Evolutionary conservation across 2,888 invertebrate genomes (phyloP).

Genomic region (Meiosimyza platycephala): DNA sequence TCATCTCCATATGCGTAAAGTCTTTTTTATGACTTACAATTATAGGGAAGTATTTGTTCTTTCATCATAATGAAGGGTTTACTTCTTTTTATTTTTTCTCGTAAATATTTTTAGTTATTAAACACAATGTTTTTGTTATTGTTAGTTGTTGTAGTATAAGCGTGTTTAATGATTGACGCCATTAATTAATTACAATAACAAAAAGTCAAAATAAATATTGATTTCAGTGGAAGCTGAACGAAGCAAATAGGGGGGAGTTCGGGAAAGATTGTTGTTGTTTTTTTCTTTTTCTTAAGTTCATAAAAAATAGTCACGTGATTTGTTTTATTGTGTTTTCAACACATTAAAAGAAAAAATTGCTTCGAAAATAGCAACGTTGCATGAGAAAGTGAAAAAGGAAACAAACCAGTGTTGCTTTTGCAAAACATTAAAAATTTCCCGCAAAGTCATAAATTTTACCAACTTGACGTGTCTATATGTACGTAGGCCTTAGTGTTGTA

Average conservation of each 20-base stretch:
- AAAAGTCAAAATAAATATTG: no score
- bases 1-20: no score
- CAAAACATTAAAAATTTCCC: slow-evolving; percentile 23
- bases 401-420: slow-evolving; percentile 7
- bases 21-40: no score
- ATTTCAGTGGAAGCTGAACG: not conserved
- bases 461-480: not conserved
- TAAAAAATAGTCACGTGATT: not conserved
- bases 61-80: no score
- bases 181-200: slow-evolving; percentile 21
- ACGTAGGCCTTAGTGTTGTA: not conserved
- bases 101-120: no score
- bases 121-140: no score
- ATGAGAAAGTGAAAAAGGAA: not conserved
- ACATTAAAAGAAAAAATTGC: no score
- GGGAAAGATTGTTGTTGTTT: not conserved
- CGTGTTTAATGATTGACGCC: slow-evolving; percentile 14
- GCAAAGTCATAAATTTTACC: slow-evolving; percentile 36
- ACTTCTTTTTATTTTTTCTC: no score
- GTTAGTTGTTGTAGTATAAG: no score
- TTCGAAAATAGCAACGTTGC: no score
- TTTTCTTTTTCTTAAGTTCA: not conserved
- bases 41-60: no score
- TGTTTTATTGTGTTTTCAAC: not conserved
- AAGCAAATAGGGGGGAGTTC: not conserved